Evolutionary conservation across 2,113 vertebrate species (phyloP), one percentile per base, ranked within the genome.

Genomic region (Limnothrissa miodon): DNA sequence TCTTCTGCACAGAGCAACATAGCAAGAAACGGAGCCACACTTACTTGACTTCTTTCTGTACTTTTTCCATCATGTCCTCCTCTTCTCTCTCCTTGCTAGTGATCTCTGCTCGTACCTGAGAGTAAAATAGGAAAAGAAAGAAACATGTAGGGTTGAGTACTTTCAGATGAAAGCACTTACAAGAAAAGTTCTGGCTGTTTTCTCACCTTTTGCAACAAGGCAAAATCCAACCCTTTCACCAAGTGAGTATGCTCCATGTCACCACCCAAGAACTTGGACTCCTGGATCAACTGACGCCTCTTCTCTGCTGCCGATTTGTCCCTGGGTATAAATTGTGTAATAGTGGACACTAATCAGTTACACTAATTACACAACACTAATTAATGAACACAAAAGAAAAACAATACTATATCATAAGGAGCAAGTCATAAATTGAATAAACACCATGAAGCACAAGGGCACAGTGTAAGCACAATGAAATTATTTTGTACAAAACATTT

Each of bases 191-290:
- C 45, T 19, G 33, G 19, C 81, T 23, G n/a, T 17, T 53, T 17
- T 53, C 17, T 53, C 4, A 53, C 98, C 96, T 99, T 99, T 92
- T 99, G 98, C 87, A 99, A 89, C 83, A 99, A 93, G 0, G 98
- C 98, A 0, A 99, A 99, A 92, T 99, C 98, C 92, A 99, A 91
- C 84, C 98, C 98, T 90, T 99, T 99, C 95, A 99, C 98, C 96
- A 99, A 97, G 96, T 99, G 98, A 95, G 98, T 99, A 87, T 99
- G 98, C 91, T 99, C 98, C 98, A 99, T 99, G 93, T 99, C 98
- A 95, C 98, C 98, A 93, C 98, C 98, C 96, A 99, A 96, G 90
- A 99, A 99, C 94, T 99, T 99, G 62, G 98, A 99, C 93, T 99
- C 98, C 92, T 99, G 98, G 90, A 99, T 99, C 93, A 99, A 87